Evolutionary conservation across 2,888 invertebrate species (phyloP).

Genomic region (Globia sparganii): DNA sequence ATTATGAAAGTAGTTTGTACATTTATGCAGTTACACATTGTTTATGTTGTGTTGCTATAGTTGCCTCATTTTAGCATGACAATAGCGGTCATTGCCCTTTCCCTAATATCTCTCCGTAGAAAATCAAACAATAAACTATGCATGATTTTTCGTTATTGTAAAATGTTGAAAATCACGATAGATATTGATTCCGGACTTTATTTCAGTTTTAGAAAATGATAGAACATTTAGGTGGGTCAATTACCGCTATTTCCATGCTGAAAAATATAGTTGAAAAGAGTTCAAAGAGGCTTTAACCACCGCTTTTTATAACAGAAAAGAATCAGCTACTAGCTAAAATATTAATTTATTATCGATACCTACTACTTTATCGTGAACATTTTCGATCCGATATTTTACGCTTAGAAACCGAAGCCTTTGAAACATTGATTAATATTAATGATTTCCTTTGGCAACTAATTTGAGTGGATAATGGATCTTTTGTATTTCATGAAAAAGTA

Average conservation of each 20-base stretch:
- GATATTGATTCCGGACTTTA: background rate
- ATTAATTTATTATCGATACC: conserved; percentile 60
- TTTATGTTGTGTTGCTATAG: background rate
- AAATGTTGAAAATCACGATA: too few species aligned
- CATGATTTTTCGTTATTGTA: background rate
- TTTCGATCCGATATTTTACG: conserved; percentile 60
- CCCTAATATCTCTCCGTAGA: background rate
- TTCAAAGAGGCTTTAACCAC: background rate
- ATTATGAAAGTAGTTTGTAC: too few species aligned
- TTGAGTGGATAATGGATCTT: conserved; percentile 89
- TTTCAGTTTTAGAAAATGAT: background rate
- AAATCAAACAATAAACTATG: background rate
- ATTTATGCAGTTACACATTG: too few species aligned
- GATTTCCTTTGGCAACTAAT: conserved; percentile 86
- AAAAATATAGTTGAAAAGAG: conserved; percentile 8
- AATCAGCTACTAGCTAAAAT: conserved; percentile 20
- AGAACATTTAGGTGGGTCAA: background rate
- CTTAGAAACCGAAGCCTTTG: conserved; percentile 75
- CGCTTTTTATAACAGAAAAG: conserved; percentile 11
- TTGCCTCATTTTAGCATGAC: background rate
- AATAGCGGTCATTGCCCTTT: background rate
- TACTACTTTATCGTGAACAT: conserved; percentile 43
- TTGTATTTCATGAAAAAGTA: conserved; percentile 88
- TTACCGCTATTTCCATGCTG: background rate
- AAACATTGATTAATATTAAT: conserved; percentile 89